Base-by-base conservation (phyloP, 2,113 vertebrate species). In the Syngnathus typhle region DNA sequence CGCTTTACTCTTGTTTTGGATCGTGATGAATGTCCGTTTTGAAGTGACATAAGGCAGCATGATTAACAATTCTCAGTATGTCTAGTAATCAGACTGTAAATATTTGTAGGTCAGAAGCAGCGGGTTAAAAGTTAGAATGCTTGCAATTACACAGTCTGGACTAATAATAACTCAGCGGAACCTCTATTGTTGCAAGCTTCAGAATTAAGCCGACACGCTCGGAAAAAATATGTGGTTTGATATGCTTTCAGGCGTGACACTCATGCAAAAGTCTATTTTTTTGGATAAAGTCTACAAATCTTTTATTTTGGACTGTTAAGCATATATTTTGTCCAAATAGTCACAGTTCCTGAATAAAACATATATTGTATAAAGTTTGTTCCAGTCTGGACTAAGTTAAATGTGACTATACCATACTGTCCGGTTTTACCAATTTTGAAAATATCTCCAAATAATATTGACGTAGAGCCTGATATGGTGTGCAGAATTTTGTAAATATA, bases 1-100 rank as follows among this genome's bases (percentile, higher is more conserved):
- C 75, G 71, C 68, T 64, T 69, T 1, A 0, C 46, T 63, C 74
- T 76, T 69, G 52, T 82, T 81, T 71, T 83, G 76, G 77, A 79
- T 80, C 73, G 43, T 77, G 78, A 84, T 81, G 58, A 70, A 81
- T 74, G 23, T 32, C 23, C 13, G 23, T 64, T 1, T 65, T 1
- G 15, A 68, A 41, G 56, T 68, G 60, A 70, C 63, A 71, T 72
- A 74, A 68, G 16, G 47, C 51, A 21, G 13, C 36, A 36, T 4
- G 47, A 49, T 49, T 49, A 49, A 49, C 18, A 19, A 49, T n/a
- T 49, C 18, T 19, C 47, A 49, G 47, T 7, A 3, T 19, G 4
- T 49, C 18, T 8, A 7, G 49, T 52, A 9, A 52, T 52, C 49
- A 21, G 21, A 52, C 19, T 10, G n/a, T 10, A 52, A 52, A 52